Base-by-base conservation (phyloP, 2,113 vertebrate species). In the Cynopterus brachyotis region DNA sequence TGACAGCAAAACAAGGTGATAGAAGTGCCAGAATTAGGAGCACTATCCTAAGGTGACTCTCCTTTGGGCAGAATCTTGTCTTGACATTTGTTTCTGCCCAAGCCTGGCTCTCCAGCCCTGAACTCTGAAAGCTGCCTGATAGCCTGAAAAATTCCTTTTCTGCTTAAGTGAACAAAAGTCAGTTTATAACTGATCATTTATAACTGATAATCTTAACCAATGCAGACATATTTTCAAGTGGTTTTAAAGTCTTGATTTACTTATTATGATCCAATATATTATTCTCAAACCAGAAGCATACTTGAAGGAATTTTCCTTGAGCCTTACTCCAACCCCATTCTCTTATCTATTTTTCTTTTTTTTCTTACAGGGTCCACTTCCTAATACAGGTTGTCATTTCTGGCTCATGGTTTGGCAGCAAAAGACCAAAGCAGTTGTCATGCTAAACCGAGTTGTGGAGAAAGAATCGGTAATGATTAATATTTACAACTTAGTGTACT, bases 321-420 rank as follows among this genome's bases (percentile, higher is more conserved):
- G 37, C 26, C 10, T 84, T 47, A 3, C 22, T 69, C 4, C 2
- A 26, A 60, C 55, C 47, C 35, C 15, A 42, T 69, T 96, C 50
- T 86, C 96, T 89, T 96, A 94, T 70, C 3, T 70, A 75, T 4
- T 13, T 0, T 96, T 92, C 79, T 82, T 95, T 85, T 45, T 98
- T 22, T 84, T 82, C 89, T 35, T 42, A 7, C 98, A 99, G 99
- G 99, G 99, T 92, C 99, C 99, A 59, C 98, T 99, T 97, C 99
- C 99, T 97, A 99, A 99, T 84, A 99, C 99, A 0, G 99, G 99
- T 97, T 99, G 99, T 97, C 99, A 99, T 98, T 99, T 99, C 98
- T 99, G 99, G 99, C 98, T 99, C 96, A 99, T 99, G 99, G 98
- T 99, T 92, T 99, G 99, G 99, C 99, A 99, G 81, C 99, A 99